A percentile compares a stretch with the other conserved stretches of the same genome.
Conservation (phyloP, 2,113 vertebrate genomes). For the Zosterops pallidus region DNA sequence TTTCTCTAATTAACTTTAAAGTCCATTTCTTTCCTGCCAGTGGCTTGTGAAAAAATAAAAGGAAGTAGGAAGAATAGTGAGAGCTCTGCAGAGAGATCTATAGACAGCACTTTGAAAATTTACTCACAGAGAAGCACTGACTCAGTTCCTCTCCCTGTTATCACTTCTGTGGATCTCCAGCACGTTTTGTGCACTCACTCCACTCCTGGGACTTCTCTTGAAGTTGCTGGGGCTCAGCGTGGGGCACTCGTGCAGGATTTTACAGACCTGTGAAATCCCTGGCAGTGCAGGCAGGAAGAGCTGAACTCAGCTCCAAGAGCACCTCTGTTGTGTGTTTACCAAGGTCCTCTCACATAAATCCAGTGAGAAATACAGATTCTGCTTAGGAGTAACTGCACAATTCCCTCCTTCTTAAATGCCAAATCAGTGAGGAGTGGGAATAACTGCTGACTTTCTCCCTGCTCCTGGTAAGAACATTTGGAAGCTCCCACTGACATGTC, state of each 20-base stretch:
- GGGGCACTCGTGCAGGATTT: not conserved
- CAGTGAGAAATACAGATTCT: not conserved
- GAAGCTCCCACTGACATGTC: not conserved
- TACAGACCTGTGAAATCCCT: not conserved
- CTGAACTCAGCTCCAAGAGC: not conserved
- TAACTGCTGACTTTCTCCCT: not conserved
- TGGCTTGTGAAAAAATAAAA: not conserved
- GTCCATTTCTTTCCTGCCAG: not conserved
- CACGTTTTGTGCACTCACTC: not conserved
- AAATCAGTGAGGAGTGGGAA: not conserved
- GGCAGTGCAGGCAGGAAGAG: not conserved
- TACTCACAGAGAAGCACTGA: not conserved
- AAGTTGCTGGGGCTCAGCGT: not conserved
- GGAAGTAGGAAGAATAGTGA: not conserved
- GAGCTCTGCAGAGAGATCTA: not conserved
- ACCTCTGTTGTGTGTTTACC: not conserved
- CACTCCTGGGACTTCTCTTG: not conserved
- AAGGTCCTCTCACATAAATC: not conserved
- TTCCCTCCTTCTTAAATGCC: not conserved
- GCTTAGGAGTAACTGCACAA: not conserved
- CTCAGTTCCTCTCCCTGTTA: not conserved
- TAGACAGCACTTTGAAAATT: not conserved
- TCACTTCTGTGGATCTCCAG: not conserved
- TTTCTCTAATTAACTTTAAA: not conserved
- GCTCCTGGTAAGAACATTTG: not conserved